Percentiles rank a stretch among this genome's conserved stretches.
Evolutionary conservation across 2,113 vertebrate species (phyloP).

Genomic region (Dicrurus megarhynchus): DNA sequence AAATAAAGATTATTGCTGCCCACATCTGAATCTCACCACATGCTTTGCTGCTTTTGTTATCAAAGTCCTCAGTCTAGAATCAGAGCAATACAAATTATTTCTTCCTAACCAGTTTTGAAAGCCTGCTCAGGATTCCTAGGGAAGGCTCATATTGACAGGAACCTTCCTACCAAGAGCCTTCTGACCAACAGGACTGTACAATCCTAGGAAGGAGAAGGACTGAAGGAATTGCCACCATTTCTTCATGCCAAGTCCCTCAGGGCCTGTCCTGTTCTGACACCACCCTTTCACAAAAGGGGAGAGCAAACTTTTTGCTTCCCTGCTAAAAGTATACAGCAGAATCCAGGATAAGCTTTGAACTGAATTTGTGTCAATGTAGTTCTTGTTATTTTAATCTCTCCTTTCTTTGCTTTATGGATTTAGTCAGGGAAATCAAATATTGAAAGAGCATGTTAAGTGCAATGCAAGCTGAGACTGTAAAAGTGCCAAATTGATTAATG

Average conservation of each 20-base stretch:
- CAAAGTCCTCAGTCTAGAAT: not conserved
- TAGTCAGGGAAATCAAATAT: conserved; percentile 35
- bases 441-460: not conserved
- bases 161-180: not conserved
- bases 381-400: conserved; percentile 33
- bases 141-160: not conserved
- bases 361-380: not conserved
- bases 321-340: not conserved
- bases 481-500: conserved; percentile 25
- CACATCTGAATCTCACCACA: not conserved
- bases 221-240: not conserved
- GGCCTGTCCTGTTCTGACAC: not conserved
- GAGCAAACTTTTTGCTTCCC: not conserved
- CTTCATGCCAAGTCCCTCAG: not conserved
- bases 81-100: not conserved
- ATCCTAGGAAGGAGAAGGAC: not conserved
- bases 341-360: not conserved
- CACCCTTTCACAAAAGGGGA: not conserved
- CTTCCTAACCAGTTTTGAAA: not conserved
- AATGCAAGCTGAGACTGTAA: conserved; percentile 5
- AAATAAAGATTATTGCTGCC: not conserved
- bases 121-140: not conserved
- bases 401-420: conserved; percentile 27
- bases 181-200: not conserved
- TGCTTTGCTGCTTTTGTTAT: not conserved